Conservation (phyloP, 2,797 vertebrate genomes). For the Leptoclinus maculatus region DNA sequence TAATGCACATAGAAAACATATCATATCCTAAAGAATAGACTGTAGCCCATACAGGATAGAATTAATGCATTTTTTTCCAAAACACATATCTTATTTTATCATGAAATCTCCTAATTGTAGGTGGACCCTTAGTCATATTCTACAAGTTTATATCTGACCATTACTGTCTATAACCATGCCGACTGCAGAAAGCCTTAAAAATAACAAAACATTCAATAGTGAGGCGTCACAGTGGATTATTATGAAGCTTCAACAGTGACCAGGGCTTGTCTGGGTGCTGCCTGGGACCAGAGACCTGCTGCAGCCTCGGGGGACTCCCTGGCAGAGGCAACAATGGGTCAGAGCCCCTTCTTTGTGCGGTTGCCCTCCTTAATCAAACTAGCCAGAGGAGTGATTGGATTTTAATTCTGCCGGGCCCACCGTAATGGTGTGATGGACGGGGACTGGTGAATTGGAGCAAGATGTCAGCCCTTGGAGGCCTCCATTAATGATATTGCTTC, state of each 20-base stretch:
- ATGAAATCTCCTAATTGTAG: background rate
- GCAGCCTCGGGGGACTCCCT: constrained; percentile 71
- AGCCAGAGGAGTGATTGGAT: constrained; percentile 88
- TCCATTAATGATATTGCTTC: constrained; percentile 88
- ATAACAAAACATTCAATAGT: constrained; percentile 11
- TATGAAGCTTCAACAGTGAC: constrained; percentile 33
- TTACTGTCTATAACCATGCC: background rate
- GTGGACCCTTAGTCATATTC: background rate
- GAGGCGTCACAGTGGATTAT: constrained; percentile 5
- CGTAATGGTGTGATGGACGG: constrained; percentile 85
- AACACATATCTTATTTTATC: no score
- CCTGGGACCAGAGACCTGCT: constrained; percentile 74
- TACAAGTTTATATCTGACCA: background rate
- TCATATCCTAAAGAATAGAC: background rate
- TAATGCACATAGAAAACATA: background rate
- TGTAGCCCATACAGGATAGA: background rate
- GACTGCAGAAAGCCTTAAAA: constrained; percentile 8
- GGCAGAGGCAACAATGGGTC: constrained; percentile 85
- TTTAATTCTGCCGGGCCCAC: constrained; percentile 85
- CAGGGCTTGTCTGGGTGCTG: constrained; percentile 65
- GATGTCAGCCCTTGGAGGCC: constrained; percentile 82
- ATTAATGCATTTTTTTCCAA: background rate
- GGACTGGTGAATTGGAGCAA: constrained; percentile 85
- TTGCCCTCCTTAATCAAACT: constrained; percentile 86
- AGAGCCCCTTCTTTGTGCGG: constrained; percentile 76